phyloP scores from a whole-genome alignment of 2,797 vertebrate species.

The Cyclopterus lumpus region DNA sequence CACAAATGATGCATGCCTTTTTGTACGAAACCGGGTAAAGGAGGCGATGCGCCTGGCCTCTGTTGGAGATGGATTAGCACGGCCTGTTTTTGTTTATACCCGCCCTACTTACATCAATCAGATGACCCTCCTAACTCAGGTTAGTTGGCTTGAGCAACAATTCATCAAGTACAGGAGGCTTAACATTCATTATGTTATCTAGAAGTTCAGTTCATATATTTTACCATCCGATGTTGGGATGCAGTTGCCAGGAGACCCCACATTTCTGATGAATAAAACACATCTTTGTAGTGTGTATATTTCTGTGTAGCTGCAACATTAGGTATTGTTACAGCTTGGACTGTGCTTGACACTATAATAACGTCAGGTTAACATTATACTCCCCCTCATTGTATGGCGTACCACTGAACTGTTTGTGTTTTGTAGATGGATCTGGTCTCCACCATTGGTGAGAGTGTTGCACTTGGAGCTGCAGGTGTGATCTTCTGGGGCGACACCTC shows the following conservation, averaged over 20 bases:
- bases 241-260: neutral
- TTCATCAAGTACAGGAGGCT: neutral
- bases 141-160: constrained; percentile 70
- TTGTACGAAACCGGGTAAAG: constrained; percentile 92
- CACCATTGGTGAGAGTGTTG: constrained; percentile 89
- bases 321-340: neutral
- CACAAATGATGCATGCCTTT: constrained; percentile 86
- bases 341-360: neutral
- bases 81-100: constrained; percentile 95
- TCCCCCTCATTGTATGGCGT: neutral
- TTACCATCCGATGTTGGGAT: neutral
- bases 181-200: neutral
- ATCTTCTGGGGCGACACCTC: constrained; percentile 94
- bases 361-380: neutral
- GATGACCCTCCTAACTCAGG: constrained; percentile 88
- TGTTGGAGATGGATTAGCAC: constrained; percentile 84
- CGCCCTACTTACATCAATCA: constrained; percentile 89
- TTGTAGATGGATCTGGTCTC: constrained; percentile 86
- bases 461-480: constrained; percentile 92
- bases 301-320: neutral
- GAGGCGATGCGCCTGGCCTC: constrained; percentile 94
- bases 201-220: neutral
- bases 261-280: neutral
- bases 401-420: constrained; percentile 36
- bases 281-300: neutral